Conservation (phyloP, 2,797 vertebrate species). For the Bovichtus variegatus region DNA sequence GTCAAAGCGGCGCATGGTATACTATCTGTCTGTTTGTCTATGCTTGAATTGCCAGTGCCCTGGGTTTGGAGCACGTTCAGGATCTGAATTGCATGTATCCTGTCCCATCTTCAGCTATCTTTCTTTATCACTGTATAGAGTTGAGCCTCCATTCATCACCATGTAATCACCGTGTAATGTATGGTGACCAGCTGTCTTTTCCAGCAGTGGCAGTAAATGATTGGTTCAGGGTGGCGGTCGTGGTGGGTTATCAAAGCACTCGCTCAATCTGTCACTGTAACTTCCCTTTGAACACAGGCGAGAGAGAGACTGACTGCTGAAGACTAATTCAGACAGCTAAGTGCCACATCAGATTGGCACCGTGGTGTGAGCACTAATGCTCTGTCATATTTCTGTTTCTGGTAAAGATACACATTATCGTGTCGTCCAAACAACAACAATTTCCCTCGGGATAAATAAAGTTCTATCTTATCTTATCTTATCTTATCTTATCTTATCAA, state of each 20-base stretch:
- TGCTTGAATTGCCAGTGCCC: too few species aligned
- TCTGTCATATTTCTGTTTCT: conserved; percentile 33
- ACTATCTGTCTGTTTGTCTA: too few species aligned
- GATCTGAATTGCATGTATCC: not conserved
- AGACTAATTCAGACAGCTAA: conserved; percentile 20
- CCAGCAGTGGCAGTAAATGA: conserved; percentile 1
- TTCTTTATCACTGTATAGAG: not conserved
- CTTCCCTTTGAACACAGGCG: conserved; percentile 19
- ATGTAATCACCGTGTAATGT: not conserved
- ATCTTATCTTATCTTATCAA: too few species aligned
- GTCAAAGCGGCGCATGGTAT: too few species aligned
- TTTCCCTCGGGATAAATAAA: too few species aligned
- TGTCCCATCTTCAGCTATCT: not conserved
- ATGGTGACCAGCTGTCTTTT: conserved; percentile 6
- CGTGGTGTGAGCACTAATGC: conserved; percentile 6
- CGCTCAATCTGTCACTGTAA: not conserved
- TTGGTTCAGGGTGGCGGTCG: not conserved
- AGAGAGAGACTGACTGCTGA: conserved; percentile 20
- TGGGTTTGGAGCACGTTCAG: not conserved
- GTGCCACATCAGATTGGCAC: conserved; percentile 55
- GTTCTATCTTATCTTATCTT: too few species aligned
- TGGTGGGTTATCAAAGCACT: conserved; percentile 11
- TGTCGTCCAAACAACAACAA: too few species aligned
- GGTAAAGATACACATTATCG: conserved; percentile 16
- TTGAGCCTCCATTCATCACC: not conserved